Evolutionary conservation across 2,113 vertebrate species (phyloP), one percentile per base, ranked within the genome.

Genomic region (Delphinus delphis): DNA sequence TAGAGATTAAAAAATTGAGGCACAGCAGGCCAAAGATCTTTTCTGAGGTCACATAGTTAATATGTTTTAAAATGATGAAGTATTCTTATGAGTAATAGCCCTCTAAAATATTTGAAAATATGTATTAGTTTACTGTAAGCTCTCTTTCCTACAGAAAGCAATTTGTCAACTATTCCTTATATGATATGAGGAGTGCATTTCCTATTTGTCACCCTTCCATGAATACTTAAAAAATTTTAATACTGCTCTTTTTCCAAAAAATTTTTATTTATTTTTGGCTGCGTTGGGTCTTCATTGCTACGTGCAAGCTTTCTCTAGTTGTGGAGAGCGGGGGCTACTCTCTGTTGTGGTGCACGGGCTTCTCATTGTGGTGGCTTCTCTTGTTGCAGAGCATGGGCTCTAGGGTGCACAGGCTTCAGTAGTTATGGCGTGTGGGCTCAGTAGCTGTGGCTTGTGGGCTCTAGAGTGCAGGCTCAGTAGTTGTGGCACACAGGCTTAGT

Each of bases 81-180:
- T 88, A 12, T 70, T 96, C 31, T 86, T 93, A 92, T 58, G 44
- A 91, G 60, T 65, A 88, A 87, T 15, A 85, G 9, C 4, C 6
- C 21, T 95, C 94, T 26, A 85, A 68, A 73, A 73, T 77, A 93
- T 53, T 87, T 88, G 36, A 81, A 92, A 93, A 55, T 80, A n/a
- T 28, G 5, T 36, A 41, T 60, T 65, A 65, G 26, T 77, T 85
- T 97, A 92, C 47, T 47, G 1, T 81, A 94, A 68, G 62, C 17
- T 68, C 33, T 77, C 25, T 91, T 86, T 84, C 28, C 11, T 62
- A 41, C 3, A 92, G 41, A 20, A 79, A 83, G 17, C 8, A 38
- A n/a, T 68, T 88, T 17, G 31, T 73, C 41, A 90, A 38, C 13
- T 68, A 31, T 11, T 92, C 33, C 18, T 88, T 91, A 58, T 23